Percentiles rank a stretch among this genome's conserved stretches.
Conservation (phyloP, 2,797 vertebrate species). For the Xenopus petersii region DNA sequence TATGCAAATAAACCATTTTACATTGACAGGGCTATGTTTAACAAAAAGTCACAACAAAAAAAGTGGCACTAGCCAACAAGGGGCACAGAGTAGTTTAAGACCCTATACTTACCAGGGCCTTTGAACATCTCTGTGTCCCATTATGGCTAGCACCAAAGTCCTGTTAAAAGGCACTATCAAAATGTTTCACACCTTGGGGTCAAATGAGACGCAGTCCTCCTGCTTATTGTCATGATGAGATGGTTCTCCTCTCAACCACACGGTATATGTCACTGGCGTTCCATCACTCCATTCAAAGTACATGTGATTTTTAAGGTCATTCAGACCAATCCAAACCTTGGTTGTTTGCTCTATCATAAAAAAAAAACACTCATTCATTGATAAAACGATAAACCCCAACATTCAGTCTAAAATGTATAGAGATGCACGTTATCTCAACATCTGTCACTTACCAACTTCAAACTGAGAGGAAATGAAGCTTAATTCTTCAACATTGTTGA, state of each 20-base stretch:
- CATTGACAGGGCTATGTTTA: too few species aligned
- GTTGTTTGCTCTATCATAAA: conserved; percentile 53
- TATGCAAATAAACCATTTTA: too few species aligned
- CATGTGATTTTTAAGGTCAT: conserved; percentile 84
- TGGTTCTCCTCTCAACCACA: conserved; percentile 85
- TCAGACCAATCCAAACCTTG: conserved; percentile 89
- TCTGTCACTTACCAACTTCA: conserved; percentile 79
- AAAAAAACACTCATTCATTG: not conserved
- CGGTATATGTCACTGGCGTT: conserved; percentile 82
- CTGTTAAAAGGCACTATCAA: too few species aligned
- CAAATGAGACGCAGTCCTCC: conserved; percentile 90
- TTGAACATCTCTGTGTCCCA: too few species aligned
- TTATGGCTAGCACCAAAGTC: too few species aligned
- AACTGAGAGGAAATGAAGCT: conserved; percentile 87
- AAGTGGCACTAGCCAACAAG: too few species aligned
- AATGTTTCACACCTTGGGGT: conserved; percentile 73
- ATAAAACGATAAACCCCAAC: too few species aligned
- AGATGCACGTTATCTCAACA: too few species aligned
- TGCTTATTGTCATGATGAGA: conserved; percentile 80
- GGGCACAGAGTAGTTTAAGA: too few species aligned
- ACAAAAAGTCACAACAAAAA: too few species aligned
- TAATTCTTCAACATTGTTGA: conserved; percentile 87
- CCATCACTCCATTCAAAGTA: conserved; percentile 91
- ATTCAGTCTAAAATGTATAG: too few species aligned
- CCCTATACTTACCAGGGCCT: too few species aligned